Evolutionary conservation across 2,888 invertebrate genomes (phyloP).

Genomic region (Caenorhabditis sp.): DNA sequence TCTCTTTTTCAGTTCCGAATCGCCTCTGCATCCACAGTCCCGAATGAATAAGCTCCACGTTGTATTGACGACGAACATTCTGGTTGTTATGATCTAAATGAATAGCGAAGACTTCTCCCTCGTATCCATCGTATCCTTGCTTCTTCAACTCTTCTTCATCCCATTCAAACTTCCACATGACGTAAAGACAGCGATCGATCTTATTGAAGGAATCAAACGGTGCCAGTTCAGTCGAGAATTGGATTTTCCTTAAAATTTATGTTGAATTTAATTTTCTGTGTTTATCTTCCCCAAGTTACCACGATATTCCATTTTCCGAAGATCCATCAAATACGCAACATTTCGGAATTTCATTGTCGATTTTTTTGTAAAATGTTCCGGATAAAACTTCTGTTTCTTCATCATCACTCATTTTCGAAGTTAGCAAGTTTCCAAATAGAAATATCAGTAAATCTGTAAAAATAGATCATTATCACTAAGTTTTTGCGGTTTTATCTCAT

Average conservation of each 20-base stretch:
- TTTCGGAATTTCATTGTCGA: too few species aligned
- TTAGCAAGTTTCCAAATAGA: too few species aligned
- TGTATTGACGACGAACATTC: not conserved
- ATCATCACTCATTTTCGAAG: too few species aligned
- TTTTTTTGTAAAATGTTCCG: too few species aligned
- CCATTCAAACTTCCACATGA: slow-evolving; percentile 1
- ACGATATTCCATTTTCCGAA: too few species aligned
- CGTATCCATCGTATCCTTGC: not conserved
- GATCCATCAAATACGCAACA: too few species aligned
- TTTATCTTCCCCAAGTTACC: not conserved
- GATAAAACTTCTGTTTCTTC: too few species aligned
- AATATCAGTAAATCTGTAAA: too few species aligned
- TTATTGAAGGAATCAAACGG: not conserved
- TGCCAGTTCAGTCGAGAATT: not conserved
- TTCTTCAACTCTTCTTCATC: not conserved
- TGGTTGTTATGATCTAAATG: not conserved
- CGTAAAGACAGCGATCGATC: not conserved
- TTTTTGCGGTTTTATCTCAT: too few species aligned
- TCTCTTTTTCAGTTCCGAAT: not conserved
- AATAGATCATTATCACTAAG: too few species aligned
- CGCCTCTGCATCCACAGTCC: not conserved
- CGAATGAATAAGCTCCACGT: not conserved
- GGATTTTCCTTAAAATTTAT: not conserved
- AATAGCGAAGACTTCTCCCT: not conserved
- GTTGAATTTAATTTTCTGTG: too few species aligned